Conservation (phyloP, 2,888 invertebrate genomes). For the Palloptera scutellata region DNA sequence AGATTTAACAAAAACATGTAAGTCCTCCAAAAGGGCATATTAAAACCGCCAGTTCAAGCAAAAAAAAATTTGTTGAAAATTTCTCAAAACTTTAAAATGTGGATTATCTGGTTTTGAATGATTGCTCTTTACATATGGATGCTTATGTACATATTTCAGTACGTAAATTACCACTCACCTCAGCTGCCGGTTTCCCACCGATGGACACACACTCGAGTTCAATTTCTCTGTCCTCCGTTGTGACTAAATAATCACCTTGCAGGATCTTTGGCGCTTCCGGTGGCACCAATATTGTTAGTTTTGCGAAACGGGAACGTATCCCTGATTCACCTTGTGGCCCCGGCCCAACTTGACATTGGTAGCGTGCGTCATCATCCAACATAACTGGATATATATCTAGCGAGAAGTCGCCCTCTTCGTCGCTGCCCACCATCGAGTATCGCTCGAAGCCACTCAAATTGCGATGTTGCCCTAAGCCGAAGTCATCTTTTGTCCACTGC, state of each 20-base stretch:
- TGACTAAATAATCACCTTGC: slow-evolving; percentile 83
- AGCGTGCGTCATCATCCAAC: slow-evolving; percentile 90
- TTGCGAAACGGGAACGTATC: slow-evolving; percentile 86
- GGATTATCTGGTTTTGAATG: too few relatives aligned
- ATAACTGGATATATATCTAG: slow-evolving; percentile 89
- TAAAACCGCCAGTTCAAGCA: too few relatives aligned
- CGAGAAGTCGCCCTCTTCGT: slow-evolving; percentile 92
- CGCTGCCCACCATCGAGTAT: slow-evolving; percentile 95
- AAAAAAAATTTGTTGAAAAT: too few relatives aligned
- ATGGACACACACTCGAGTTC: slow-evolving; percentile 90
- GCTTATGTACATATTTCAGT: too few relatives aligned
- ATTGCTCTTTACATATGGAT: too few relatives aligned
- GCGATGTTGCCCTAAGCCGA: slow-evolving; percentile 90
- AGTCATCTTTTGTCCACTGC: slow-evolving; percentile 98
- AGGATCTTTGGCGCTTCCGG: slow-evolving; percentile 90
- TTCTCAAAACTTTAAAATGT: too few relatives aligned
- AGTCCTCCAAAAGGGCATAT: too few relatives aligned
- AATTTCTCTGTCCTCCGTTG: slow-evolving; percentile 88
- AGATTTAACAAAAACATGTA: too few relatives aligned
- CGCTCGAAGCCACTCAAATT: slow-evolving; percentile 91
- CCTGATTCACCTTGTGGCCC: slow-evolving; percentile 78
- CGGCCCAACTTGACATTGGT: slow-evolving; percentile 93
- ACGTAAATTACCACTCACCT: slow-evolving; percentile 68
- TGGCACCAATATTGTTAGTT: slow-evolving; percentile 86
- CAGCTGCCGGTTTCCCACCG: slow-evolving; percentile 93